Evolutionary conservation across 2,113 vertebrate genomes (phyloP), one percentile per base, ranked within the genome.

Genomic region (Megalops atlanticus): DNA sequence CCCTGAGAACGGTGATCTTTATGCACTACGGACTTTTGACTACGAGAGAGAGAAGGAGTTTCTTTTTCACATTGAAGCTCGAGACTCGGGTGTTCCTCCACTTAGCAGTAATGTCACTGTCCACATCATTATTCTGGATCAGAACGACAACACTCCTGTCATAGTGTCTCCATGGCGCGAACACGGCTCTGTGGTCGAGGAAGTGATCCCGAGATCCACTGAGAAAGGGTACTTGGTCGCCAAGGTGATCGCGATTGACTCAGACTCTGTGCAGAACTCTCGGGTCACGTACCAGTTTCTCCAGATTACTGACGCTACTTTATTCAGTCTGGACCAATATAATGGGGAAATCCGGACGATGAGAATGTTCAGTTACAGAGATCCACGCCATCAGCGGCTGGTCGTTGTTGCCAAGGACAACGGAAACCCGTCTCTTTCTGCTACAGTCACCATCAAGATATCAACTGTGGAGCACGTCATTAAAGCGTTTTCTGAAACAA

Each of bases 11-110:
- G 95, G 95, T 0, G 94, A 95, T 82, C 92, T 96, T 89, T 96
- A 95, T 0, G 95, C 94, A 27, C 89, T 96, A 31, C 92, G 93
- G 54, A 94, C 95, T 1, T 94, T 96, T 0, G 95, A 96, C 86
- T 95, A 94, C 0, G 95, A 96, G 84, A 95, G 95, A 77, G 94
- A 95, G 84, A 92, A 91, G 76, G 93, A 90, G 80, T 95, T 95
- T 86, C 89, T 94, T 77, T 92, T 96, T 75, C 90, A 92, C 47
- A 92, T 96, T 7, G 92, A 93, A 82, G 94, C 93, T 0, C 92
- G 94, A 83, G 95, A 95, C 0, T 93, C 94, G 0, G 95, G 94
- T 4, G 93, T 94, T 77, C 95, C 94, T 0, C 95, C 94, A 0
- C 92, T 95, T 54, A 93, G 91, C 0, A 87, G 92, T 82, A 95